Base-by-base conservation (phyloP, 1,140 invertebrate genomes). In the Whitmania pigra region DNA sequence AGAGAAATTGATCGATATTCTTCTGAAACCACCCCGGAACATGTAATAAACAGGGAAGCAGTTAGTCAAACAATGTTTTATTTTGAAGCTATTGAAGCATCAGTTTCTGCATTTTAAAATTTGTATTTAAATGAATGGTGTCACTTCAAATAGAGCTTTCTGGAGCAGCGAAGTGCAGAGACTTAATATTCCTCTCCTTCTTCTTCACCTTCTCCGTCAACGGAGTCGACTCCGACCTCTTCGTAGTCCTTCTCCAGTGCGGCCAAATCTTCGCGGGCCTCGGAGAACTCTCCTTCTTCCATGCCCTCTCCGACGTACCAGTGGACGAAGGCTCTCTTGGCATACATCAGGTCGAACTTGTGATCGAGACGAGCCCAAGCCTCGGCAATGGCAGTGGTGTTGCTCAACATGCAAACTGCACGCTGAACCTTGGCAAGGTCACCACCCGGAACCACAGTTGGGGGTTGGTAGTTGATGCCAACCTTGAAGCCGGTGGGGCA, bases 381-480 rank as follows among this genome's bases (percentile, higher is more conserved):
- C 29, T 72, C 71, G 20, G 40, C 71, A 15, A 63, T 72, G 43
- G 53, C 60, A 0, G 88, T 90, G 29, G 88, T 90, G 79, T 89
- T 90, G 79, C 85, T 87, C 67, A 90, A 80, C 90, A 92, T 91
- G 80, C 90, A 92, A 9, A 71, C 71, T 72, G 79, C 79, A 73
- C 79, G 74, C 74, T 79, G 78, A 22, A 80, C 79, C 29, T 70
- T 70, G n/a, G 90, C 90, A 74, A 92, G 81, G 81, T 92, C 89
- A 43, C 89, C 89, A 13, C 89, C 88, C 49, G 89, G 89, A 69
- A 92, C 89, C 36, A 89, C 89, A 73, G 89, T 90, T 20, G 78
- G 77, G n/a, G 78, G 77, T 55, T 79, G 77, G 72, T 77, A 76
- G 73, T 78, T 79, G 69, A 78, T n/a, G n/a, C n/a, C n/a, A n/a